Conservation (phyloP, 1,140 invertebrate species). For the Dolichoris vasculosae region DNA sequence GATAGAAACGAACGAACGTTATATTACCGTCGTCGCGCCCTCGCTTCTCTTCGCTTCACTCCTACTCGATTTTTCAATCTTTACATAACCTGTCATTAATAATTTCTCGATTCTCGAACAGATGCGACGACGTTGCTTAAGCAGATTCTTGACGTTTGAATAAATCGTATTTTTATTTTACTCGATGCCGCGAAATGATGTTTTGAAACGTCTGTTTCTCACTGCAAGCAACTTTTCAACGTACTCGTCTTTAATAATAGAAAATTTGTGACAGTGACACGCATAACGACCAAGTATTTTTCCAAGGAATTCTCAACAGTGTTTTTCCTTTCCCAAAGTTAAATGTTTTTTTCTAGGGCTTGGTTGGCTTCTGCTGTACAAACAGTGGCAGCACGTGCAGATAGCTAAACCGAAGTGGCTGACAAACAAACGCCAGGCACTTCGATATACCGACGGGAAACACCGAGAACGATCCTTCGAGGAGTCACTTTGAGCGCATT, state of each 20-base stretch:
- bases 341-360: conserved; percentile 27
- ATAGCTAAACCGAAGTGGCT: conserved; percentile 56
- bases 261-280: conserved; percentile 40
- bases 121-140: neutral
- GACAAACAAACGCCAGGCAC: conserved; percentile 55
- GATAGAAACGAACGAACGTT: neutral
- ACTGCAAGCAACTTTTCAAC: neutral
- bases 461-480: conserved; percentile 24
- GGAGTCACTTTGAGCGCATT: conserved; percentile 1
- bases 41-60: neutral
- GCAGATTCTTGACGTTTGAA: neutral
- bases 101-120: neutral
- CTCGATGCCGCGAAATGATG: neutral
- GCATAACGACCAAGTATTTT: conserved; percentile 39
- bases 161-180: neutral
- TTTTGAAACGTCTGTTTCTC: conserved; percentile 13
- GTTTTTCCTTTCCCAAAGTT: conserved; percentile 36
- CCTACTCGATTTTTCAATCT: too few relatives aligned
- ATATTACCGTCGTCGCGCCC: neutral
- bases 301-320: conserved; percentile 22
- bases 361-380: conserved; percentile 40
- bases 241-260: conserved; percentile 31
- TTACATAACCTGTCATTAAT: conserved; percentile 44
- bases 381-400: conserved; percentile 53
- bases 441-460: conserved; percentile 42